Conservation (phyloP, 2,113 vertebrate species). For the Corydoras sp. region DNA sequence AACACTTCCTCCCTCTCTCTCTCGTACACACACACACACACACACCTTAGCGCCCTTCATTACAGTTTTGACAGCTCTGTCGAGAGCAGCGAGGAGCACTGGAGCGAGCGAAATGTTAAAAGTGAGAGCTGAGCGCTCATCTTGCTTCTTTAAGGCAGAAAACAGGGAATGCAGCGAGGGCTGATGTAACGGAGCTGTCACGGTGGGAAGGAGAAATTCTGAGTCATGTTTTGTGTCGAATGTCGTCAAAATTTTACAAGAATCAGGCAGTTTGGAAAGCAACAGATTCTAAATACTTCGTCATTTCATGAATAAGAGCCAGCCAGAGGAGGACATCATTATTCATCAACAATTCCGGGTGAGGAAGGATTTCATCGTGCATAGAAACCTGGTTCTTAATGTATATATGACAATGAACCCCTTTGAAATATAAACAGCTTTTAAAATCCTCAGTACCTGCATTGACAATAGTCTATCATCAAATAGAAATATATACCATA, state of each 20-base stretch:
- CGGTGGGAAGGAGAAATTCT: not conserved
- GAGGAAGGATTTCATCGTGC: no score
- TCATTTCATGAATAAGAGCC: no score
- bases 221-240: constrained; percentile 4
- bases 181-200: not conserved
- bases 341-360: no score
- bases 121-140: constrained; percentile 6
- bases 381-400: no score
- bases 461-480: no score
- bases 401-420: no score
- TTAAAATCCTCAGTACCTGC: no score
- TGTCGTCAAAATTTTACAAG: not conserved
- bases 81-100: constrained; percentile 2
- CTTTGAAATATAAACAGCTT: no score
- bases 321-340: no score
- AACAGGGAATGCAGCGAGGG: not conserved
- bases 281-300: not conserved
- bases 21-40: constrained; percentile 6
- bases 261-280: not conserved
- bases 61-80: constrained; percentile 17
- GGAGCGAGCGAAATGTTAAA: constrained; percentile 18
- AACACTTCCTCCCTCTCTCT: constrained; percentile 13
- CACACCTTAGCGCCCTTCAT: constrained; percentile 1
- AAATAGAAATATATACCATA: no score
- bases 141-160: not conserved